A percentile compares a stretch with the other conserved stretches of the same genome.
These are phyloP conservation scores for Calypte anna DNA, from an alignment of 2,113 vertebrate genomes.

Conservation along the genomic window DNA sequence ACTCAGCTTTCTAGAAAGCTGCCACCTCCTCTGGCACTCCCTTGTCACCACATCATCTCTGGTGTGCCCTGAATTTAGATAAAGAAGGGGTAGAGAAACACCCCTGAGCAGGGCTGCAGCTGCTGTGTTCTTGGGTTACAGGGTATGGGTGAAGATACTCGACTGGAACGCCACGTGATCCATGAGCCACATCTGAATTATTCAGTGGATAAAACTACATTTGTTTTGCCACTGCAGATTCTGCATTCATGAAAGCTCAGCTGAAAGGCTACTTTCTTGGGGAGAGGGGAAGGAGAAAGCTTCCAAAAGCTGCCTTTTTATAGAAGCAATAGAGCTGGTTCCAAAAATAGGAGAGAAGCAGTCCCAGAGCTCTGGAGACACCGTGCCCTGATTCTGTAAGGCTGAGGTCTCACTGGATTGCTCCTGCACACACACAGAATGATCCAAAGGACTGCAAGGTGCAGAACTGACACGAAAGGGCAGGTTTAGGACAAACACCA, in stretches of 20 bases:
- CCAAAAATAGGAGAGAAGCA: constrained; percentile 62
- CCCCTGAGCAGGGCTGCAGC: background rate
- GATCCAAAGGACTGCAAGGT: background rate
- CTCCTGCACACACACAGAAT: background rate
- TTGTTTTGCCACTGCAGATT: background rate
- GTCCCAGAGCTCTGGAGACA: constrained; percentile 21
- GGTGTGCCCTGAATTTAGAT: background rate
- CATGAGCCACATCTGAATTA: background rate
- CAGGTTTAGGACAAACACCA: constrained; percentile 1
- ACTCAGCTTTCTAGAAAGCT: constrained; percentile 36
- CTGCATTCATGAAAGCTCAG: background rate
- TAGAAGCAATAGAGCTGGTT: constrained; percentile 50
- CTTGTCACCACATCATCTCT: accelerated
- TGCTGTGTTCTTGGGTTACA: background rate
- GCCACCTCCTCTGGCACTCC: background rate
- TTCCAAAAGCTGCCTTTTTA: constrained; percentile 59
- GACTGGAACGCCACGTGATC: accelerated
- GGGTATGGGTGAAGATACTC: background rate
- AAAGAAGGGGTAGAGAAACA: background rate
- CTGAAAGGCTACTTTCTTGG: constrained; percentile 54
- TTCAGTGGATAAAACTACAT: background rate
- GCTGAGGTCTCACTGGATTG: background rate
- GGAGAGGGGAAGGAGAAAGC: constrained; percentile 19
- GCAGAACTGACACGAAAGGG: background rate
- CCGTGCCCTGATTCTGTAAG: constrained; percentile 25